phyloP scores from a whole-genome alignment of 1,140 invertebrate genomes.

The Anastatus disparis region DNA sequence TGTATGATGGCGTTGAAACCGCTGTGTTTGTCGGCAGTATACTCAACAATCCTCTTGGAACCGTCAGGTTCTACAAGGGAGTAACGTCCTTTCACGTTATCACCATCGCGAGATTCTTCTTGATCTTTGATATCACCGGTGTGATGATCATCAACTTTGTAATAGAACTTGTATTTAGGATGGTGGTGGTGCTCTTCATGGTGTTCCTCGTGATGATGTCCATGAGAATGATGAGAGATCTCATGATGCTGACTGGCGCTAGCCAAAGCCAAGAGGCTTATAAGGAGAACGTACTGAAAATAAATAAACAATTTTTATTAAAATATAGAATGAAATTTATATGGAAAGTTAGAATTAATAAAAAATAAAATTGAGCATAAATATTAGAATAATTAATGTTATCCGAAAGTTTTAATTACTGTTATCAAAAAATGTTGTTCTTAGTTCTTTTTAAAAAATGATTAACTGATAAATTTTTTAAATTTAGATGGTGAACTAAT shows the following conservation, averaged over 20 bases:
- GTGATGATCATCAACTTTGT: constrained; percentile 45
- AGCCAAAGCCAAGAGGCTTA: constrained; percentile 62
- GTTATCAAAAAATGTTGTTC: too few species aligned
- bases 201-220: not conserved
- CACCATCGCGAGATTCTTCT: constrained; percentile 43
- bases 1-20: constrained; percentile 58
- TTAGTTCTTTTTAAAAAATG: not conserved
- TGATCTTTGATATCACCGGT: constrained; percentile 55
- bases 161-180: constrained; percentile 44
- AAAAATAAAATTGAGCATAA: too few species aligned
- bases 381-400: too few species aligned
- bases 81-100: constrained; percentile 47
- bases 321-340: too few species aligned
- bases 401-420: too few species aligned
- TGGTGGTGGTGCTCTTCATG: constrained; percentile 41
- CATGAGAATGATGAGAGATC: not conserved
- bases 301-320: not conserved
- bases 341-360: too few species aligned
- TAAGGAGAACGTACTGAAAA: constrained; percentile 57
- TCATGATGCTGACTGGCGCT: constrained; percentile 52
- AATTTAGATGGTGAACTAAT: too few species aligned
- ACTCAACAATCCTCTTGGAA: constrained; percentile 49
- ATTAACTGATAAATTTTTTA: not conserved
- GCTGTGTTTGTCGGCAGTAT: constrained; percentile 57
- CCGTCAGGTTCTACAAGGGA: constrained; percentile 52